Conservation (phyloP, 2,797 vertebrate species). For the Neosilurus hyrtlii region DNA sequence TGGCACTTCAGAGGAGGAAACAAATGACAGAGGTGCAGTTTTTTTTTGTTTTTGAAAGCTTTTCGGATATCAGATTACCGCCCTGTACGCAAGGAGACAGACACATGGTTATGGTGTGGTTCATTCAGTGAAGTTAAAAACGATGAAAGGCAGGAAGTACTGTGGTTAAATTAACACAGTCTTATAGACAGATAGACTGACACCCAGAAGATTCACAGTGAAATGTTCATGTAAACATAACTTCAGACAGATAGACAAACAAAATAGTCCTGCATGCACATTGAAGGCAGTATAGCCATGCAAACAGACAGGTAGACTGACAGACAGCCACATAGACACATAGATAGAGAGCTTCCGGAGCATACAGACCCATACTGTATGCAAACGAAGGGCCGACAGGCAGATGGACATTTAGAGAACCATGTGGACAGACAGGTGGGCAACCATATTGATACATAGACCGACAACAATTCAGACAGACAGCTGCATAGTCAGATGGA, state of each 20-base stretch:
- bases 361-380: no score
- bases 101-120: neutral
- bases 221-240: neutral
- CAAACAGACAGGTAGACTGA: neutral
- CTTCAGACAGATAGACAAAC: neutral
- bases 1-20: constrained; percentile 66
- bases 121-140: neutral
- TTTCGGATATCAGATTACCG: constrained; percentile 21
- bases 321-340: neutral
- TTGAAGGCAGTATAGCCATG: neutral
- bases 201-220: neutral
- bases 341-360: no score
- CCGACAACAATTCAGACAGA: neutral
- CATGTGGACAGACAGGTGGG: neutral
- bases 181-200: neutral
- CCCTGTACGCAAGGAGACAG: constrained; percentile 10
- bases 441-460: neutral
- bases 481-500: neutral
- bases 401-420: no score
- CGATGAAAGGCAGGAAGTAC: neutral
- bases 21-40: constrained; percentile 70
- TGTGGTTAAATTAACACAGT: neutral
- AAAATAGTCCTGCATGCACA: neutral
- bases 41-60: constrained; percentile 68
- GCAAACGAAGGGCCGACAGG: no score